These are phyloP conservation scores for Lutjanus campechanus DNA, from an alignment of 2,797 vertebrate genomes.

Conservation along the genomic window DNA sequence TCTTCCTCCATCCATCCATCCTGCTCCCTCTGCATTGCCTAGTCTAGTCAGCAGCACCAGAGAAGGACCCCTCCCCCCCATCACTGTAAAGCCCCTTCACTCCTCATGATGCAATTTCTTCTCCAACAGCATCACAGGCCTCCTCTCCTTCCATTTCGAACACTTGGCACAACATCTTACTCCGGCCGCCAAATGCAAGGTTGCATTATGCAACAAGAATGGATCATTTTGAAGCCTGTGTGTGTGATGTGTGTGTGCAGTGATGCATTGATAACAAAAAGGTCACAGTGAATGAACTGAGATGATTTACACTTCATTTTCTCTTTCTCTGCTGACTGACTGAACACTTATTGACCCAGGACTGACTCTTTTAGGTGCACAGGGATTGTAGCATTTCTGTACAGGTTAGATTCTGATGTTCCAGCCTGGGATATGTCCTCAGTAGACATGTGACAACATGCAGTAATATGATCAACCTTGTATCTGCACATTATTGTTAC, in stretches of 20 bases:
- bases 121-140: constrained; percentile 59
- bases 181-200: neutral
- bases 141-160: constrained; percentile 20
- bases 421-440: neutral
- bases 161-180: constrained; percentile 18
- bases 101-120: constrained; percentile 68
- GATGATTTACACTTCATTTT: constrained; percentile 20
- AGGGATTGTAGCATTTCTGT: constrained; percentile 1
- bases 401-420: constrained; percentile 9
- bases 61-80: constrained; percentile 58
- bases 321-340: constrained; percentile 24
- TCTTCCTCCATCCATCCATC: constrained; percentile 56
- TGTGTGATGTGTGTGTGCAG: constrained; percentile 12
- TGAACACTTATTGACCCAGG: constrained; percentile 19
- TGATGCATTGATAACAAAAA: constrained; percentile 34
- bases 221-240: neutral
- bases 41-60: constrained; percentile 72
- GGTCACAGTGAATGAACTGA: constrained; percentile 42
- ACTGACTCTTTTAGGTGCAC: neutral
- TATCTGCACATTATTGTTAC: constrained; percentile 3
- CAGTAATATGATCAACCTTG: constrained; percentile 31
- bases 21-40: constrained; percentile 66
- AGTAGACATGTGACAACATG: neutral
- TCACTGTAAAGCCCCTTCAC: constrained; percentile 57
- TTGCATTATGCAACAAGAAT: constrained; percentile 26